Base-by-base conservation (phyloP, 1,140 invertebrate genomes). In the Drosophila mojavensis region DNA sequence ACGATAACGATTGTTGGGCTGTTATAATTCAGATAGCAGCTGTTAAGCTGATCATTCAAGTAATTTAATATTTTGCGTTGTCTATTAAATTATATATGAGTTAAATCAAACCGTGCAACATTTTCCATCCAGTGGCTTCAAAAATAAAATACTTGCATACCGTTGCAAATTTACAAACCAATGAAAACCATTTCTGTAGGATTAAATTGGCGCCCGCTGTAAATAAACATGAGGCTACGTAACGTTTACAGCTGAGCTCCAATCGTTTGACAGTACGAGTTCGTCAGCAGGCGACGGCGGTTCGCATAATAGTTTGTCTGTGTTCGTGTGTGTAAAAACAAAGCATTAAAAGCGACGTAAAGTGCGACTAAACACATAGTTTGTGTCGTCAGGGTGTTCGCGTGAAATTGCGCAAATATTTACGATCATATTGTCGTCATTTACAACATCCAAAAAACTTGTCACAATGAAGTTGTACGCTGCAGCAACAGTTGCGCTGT, bases 401-500 rank as follows among this genome's bases (percentile, higher is more conserved):
- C 72, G 73, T 73, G 47, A 77, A 60, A 64, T 75, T 67, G 53
- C 75, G 47, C 33, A 78, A 66, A 50, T 59, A 60, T 28, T 28
- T 24, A 51, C 43, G 51, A 20, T 45, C 15, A 75, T 20, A 75
- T 39, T 61, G 30, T 51, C 55, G 45, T 47, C 43, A 39, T 17
- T 53, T 33, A 28, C 58, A 58, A 62, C 48, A 61, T 15, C 33
- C 41, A 11, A 54, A 36, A 67, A 67, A 63, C 62, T 65, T 28
- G 33, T 47, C 47, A 89, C 66, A 28, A 83, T 83, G 81, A 90
- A 82, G 75, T 71, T 91, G 83, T 86, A 73, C 43, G 78, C 71
- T 63, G 78, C 83, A 91, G 79, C 88, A 90, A 91, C 83, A 89
- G 84, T 91, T 90, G 86, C 84, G 69, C 74, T 81, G 24, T 17